Evolutionary conservation across 2,888 invertebrate species (phyloP).

Genomic region (Chloroclystis v-ata): DNA sequence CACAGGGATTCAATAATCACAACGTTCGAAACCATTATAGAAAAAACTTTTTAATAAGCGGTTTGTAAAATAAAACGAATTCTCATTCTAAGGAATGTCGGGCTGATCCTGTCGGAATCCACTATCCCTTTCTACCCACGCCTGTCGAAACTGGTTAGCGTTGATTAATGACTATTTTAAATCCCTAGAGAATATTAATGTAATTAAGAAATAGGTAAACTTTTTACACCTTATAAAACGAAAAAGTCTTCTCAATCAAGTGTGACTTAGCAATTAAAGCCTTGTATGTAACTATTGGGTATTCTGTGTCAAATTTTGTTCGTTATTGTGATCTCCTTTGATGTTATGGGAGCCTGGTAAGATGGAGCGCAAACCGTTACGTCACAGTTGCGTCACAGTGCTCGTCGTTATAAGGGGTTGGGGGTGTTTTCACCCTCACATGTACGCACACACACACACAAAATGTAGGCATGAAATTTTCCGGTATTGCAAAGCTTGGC

Average conservation of each 20-base stretch:
- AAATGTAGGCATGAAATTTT: no score
- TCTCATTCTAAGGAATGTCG: slow-evolving; percentile 62
- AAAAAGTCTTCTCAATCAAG: neutral
- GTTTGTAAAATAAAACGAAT: slow-evolving; percentile 52
- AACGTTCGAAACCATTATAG: slow-evolving; percentile 42
- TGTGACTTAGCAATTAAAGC: neutral
- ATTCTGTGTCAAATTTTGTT: slow-evolving; percentile 10
- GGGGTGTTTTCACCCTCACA: neutral
- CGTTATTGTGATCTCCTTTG: slow-evolving; percentile 12
- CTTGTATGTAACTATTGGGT: neutral
- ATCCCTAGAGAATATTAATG: slow-evolving; percentile 43
- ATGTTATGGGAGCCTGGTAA: slow-evolving; percentile 30
- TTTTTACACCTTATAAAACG: no score
- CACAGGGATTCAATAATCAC: slow-evolving; percentile 33
- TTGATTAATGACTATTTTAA: slow-evolving; percentile 64
- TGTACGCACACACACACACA: no score
- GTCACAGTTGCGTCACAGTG: slow-evolving; percentile 27
- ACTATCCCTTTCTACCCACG: slow-evolving; percentile 54
- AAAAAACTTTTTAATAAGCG: slow-evolving; percentile 42
- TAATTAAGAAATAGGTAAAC: slow-evolving; percentile 42
- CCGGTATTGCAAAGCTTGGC: no score
- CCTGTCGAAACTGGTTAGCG: slow-evolving; percentile 55
- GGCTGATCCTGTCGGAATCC: slow-evolving; percentile 57
- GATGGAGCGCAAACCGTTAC: slow-evolving; percentile 27
- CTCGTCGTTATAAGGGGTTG: slow-evolving; percentile 7